These are phyloP conservation scores for Coendou prehensilis DNA, from an alignment of 2,797 vertebrate species.

Conservation along the genomic window DNA sequence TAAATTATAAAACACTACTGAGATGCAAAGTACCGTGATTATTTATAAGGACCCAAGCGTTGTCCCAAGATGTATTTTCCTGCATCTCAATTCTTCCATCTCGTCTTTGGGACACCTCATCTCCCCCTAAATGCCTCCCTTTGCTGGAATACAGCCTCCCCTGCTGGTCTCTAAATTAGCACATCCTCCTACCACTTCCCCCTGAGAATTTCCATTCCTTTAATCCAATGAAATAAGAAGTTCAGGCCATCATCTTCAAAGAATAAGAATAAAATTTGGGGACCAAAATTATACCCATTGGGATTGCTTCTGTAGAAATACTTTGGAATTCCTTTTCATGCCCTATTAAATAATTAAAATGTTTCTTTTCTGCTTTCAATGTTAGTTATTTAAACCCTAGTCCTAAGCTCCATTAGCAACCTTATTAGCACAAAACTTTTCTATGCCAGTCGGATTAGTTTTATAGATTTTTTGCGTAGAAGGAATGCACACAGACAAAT, in stretches of 20 bases:
- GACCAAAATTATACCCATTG: conserved; percentile 85
- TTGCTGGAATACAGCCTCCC: conserved; percentile 72
- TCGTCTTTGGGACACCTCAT: conserved; percentile 68
- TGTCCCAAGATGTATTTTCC: conserved; percentile 13
- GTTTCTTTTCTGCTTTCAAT: conserved; percentile 83
- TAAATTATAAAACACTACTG: neutral
- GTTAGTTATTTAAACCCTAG: conserved; percentile 84
- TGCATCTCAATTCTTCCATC: conserved; percentile 50
- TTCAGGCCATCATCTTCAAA: conserved; percentile 85
- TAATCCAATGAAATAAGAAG: conserved; percentile 81
- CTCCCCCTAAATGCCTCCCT: conserved; percentile 66
- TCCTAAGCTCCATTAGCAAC: conserved; percentile 82
- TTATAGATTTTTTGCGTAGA: conserved; percentile 79
- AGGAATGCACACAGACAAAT: neutral
- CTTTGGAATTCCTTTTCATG: conserved; percentile 87
- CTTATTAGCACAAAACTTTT: conserved; percentile 85
- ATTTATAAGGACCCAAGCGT: conserved; percentile 68
- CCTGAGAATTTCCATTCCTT: conserved; percentile 72
- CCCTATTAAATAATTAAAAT: conserved; percentile 87
- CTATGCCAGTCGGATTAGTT: conserved; percentile 79
- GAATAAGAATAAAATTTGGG: conserved; percentile 86
- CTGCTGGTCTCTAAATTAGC: conserved; percentile 79
- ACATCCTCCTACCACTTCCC: neutral
- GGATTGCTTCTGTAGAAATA: conserved; percentile 83
- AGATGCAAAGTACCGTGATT: conserved; percentile 39